phyloP scores from a whole-genome alignment of 2,888 invertebrate species.

The Trachelus stipa region DNA sequence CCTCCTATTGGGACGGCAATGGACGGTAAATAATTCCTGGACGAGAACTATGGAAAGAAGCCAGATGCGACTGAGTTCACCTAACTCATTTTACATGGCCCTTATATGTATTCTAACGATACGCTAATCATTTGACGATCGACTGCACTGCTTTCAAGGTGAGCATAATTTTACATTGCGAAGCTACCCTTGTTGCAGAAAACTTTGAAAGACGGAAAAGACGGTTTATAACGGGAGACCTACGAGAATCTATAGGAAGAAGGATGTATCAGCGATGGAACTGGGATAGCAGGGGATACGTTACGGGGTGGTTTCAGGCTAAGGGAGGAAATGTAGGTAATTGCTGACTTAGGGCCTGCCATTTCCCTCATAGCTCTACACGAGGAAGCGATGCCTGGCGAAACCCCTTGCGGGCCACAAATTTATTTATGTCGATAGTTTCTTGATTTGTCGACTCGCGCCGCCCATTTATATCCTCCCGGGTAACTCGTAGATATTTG shows the following conservation, averaged over 20 bases:
- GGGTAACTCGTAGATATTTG: slow-evolving; percentile 58
- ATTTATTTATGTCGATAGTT: slow-evolving; percentile 68
- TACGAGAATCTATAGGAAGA: slow-evolving; percentile 3
- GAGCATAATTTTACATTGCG: background rate
- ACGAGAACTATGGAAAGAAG: slow-evolving; percentile 5
- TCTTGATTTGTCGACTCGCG: slow-evolving; percentile 66
- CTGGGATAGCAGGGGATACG: slow-evolving; percentile 8
- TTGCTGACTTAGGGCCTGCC: slow-evolving; percentile 62
- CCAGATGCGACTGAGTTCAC: background rate
- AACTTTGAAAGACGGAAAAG: background rate
- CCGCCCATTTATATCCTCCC: slow-evolving; percentile 64
- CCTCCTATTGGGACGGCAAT: slow-evolving; percentile 30
- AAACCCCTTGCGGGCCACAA: slow-evolving; percentile 62
- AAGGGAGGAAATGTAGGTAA: slow-evolving; percentile 50
- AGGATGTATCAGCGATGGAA: slow-evolving; percentile 33
- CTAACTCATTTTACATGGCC: background rate
- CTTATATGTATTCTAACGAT: background rate
- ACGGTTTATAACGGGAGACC: background rate
- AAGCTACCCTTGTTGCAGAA: background rate
- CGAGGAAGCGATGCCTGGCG: slow-evolving; percentile 45
- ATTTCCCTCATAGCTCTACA: slow-evolving; percentile 55
- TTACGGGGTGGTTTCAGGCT: background rate
- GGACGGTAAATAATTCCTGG: slow-evolving; percentile 41
- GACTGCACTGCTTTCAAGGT: background rate
- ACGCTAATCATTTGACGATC: background rate